Conservation (phyloP, 2,797 vertebrate species). For the Amphiprion clarkii region DNA sequence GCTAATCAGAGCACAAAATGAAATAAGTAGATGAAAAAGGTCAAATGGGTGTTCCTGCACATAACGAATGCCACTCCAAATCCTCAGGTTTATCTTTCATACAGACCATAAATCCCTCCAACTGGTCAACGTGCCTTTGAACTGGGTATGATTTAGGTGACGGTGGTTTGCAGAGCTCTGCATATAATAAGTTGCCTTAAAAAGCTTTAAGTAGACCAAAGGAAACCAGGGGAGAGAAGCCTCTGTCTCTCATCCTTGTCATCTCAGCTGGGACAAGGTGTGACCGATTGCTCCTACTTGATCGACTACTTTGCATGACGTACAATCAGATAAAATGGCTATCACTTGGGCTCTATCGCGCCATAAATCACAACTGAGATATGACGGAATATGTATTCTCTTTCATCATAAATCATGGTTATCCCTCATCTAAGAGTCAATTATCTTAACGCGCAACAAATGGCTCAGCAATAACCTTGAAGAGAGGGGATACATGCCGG, state of each 20-base stretch:
- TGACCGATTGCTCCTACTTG: slow-evolving; percentile 79
- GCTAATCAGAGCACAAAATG: slow-evolving; percentile 9
- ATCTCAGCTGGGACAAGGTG: slow-evolving; percentile 53
- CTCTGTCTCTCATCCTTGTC: slow-evolving; percentile 69
- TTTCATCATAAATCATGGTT: slow-evolving; percentile 84
- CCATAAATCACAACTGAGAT: slow-evolving; percentile 84
- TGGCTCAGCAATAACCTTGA: slow-evolving; percentile 80
- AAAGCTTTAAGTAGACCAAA: slow-evolving; percentile 63
- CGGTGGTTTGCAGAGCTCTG: slow-evolving; percentile 59
- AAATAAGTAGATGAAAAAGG: slow-evolving; percentile 24
- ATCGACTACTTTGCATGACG: slow-evolving; percentile 85
- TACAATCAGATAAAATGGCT: slow-evolving; percentile 85
- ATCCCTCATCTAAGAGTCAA: slow-evolving; percentile 85
- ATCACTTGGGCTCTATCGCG: slow-evolving; percentile 77
- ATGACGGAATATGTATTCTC: slow-evolving; percentile 82
- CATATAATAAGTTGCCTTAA: slow-evolving; percentile 71
- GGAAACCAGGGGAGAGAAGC: slow-evolving; percentile 38
- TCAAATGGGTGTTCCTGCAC: slow-evolving; percentile 32
- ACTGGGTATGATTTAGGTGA: slow-evolving; percentile 69
- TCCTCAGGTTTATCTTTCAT: slow-evolving; percentile 47
- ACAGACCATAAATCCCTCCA: slow-evolving; percentile 61
- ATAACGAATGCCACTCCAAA: slow-evolving; percentile 57
- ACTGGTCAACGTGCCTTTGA: slow-evolving; percentile 39
- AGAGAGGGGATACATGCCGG: slow-evolving; percentile 47
- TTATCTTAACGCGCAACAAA: slow-evolving; percentile 83